A percentile compares a stretch with the other conserved stretches of the same genome.
These are phyloP conservation scores for Neoitamus cyanurus DNA, from an alignment of 2,888 invertebrate species.

Conservation along the genomic window DNA sequence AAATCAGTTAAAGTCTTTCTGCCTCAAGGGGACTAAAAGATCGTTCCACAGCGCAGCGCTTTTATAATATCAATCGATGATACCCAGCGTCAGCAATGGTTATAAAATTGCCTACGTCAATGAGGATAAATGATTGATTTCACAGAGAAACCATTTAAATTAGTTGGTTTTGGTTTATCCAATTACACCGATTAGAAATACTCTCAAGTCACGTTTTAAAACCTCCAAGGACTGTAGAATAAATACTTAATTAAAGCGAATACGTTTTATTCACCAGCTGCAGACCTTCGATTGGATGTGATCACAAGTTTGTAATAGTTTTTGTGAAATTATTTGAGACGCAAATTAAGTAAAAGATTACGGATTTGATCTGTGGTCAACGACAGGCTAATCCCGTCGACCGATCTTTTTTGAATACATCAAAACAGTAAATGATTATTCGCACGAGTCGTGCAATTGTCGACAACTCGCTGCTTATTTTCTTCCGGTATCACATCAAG, in stretches of 20 bases:
- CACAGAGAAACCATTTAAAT: background rate
- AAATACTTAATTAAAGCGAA: too few relatives aligned
- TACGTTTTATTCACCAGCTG: too few relatives aligned
- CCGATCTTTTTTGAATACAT: background rate
- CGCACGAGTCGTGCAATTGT: background rate
- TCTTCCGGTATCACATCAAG: background rate
- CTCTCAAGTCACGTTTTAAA: background rate
- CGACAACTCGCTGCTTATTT: background rate
- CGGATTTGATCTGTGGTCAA: background rate
- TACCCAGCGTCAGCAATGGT: too few relatives aligned
- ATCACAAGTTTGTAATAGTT: background rate
- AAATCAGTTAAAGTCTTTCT: too few relatives aligned
- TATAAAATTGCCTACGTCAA: too few relatives aligned
- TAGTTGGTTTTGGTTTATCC: background rate
- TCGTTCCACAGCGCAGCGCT: too few relatives aligned
- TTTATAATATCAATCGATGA: too few relatives aligned
- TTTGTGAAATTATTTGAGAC: background rate
- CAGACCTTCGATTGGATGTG: background rate
- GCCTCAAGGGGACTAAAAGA: too few relatives aligned
- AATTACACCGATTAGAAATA: background rate
- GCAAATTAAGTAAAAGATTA: background rate
- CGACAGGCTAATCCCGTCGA: background rate
- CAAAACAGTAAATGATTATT: background rate
- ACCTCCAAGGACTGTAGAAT: background rate
- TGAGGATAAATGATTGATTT: too few relatives aligned